Evolutionary conservation across 92 coral and sea anemone genomes (phyloP), one percentile per base, ranked within the genome.

Genomic region (Heliopora coerulea): DNA sequence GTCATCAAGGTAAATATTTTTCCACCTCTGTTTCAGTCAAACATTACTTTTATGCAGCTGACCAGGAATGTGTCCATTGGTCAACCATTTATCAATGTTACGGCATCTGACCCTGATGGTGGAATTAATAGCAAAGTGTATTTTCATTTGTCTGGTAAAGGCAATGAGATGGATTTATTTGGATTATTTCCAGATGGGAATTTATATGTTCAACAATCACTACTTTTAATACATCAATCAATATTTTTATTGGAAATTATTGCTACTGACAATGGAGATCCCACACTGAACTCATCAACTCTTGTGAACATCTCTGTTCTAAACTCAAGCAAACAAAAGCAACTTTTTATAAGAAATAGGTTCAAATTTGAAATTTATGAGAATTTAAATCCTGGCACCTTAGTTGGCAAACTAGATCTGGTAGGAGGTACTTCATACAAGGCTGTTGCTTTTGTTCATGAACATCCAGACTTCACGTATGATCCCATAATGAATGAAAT

Each of bases 161-260:
- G 96, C 33, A 90, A 95, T 69, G 85, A 72, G 59, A 90, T 79
- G 41, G 88, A 86, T 10, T 74, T 86, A 39, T 95, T 90, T 82
- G 96, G 89, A 35, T 86, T 90, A 35, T 95, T 91, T 70, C 88
- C 93, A 25, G 83, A 83, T 56, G 99, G 99, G 63, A 62, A 62
- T 68, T 41, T 95, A 56, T 95, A 83, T 19, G 85, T 95, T 49
- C 87, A 80, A 79, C 88, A 86, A 32, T 54, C 87, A n/a, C 75
- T 95, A 31, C 59, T 78, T 27, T 88, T 60, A 57, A 91, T 91
- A 21, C 75, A 59, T 27, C 78, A 87, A 28, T 78, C 89, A 17
- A 32, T 81, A n/a, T 86, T 88, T 62, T 57, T 73, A 25, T 32
- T 95, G 19, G 44, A 75, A 18, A 86, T 95, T 40, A 74, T 80